Evolutionary conservation across 2,113 vertebrate species (phyloP), one percentile per base, ranked within the genome.

Genomic region (Ophiodon elongatus): DNA sequence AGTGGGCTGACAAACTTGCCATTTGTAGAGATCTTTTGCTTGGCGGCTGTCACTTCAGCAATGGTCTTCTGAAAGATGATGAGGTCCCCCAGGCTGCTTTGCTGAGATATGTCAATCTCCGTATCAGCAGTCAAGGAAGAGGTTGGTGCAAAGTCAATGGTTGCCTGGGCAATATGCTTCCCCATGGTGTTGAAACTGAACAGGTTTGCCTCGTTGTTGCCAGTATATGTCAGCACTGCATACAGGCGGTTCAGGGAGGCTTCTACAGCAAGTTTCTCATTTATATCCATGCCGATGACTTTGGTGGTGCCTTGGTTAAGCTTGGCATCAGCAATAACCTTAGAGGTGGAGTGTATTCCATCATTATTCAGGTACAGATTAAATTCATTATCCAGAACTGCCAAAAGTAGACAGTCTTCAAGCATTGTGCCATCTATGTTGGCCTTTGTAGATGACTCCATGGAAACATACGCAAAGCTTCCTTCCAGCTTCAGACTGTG

Each of bases 251-350:
- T 92, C 11, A 91, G 69, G 60, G 95, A 95, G 76, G 95, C 95
- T 93, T 97, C 97, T 76, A 97, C 82, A 71, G 96, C 95, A 89
- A 97, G 82, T 64, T 91, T 94, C 88, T 97, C 96, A 91, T 95
- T 95, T 33, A 96, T 64, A 81, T 96, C 95, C 79, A 96, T 74
- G n/a, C 87, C 85, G 91, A 96, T 94, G 66, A 97, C 15, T 78
- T 91, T 96, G 77, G 91, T 89, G 56, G 90, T 35, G 23, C 71
- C 88, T 37, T 79, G 15, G 77, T 86, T 92, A 27, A 93, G 76
- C 87, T 95, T 95, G 66, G 95, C 94, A 82, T 90, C 93, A 13
- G 93, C 90, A 69, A 92, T 93, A 31, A 97, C 65, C 64, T 94
- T 97, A 72, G 94, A 78, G 68, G 93, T 95, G 72, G 96, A 96